Conservation (phyloP, 2,888 invertebrate species). For the Plusia festucae region DNA sequence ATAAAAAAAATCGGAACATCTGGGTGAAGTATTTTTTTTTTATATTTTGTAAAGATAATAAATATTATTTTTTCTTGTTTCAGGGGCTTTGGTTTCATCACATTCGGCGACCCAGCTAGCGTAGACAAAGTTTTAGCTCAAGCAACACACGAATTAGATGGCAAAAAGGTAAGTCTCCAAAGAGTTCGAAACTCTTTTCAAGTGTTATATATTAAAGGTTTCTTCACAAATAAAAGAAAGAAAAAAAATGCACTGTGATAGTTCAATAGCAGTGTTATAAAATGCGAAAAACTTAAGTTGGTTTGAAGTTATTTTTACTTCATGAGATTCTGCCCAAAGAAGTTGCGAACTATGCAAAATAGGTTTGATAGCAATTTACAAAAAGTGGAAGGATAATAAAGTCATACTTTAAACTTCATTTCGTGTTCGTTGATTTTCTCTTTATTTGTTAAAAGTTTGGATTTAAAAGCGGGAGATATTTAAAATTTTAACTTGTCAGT, state of each 20-base stretch:
- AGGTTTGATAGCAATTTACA: constrained; percentile 52
- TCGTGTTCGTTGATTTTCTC: constrained; percentile 25
- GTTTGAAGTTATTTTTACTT: constrained; percentile 52
- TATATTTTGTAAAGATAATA: neutral
- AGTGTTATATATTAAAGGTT: constrained; percentile 28
- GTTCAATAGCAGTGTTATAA: constrained; percentile 54
- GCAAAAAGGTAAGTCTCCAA: constrained; percentile 96
- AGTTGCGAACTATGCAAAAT: constrained; percentile 55
- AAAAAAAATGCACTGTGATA: constrained; percentile 35
- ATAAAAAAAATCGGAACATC: too few species aligned
- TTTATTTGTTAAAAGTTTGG: constrained; percentile 27
- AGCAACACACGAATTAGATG: constrained; percentile 99
- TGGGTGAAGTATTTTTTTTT: too few species aligned
- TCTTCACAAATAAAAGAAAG: constrained; percentile 15
- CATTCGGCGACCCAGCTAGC: constrained; percentile 99
- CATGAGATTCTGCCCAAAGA: constrained; percentile 52
- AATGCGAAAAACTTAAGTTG: constrained; percentile 47
- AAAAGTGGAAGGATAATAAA: constrained; percentile 47
- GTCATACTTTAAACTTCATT: constrained; percentile 44
- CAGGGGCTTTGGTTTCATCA: constrained; percentile 99
- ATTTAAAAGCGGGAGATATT: constrained; percentile 7
- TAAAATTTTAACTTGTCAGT: neutral
- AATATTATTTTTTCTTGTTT: constrained; percentile 69
- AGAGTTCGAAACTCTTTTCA: constrained; percentile 14
- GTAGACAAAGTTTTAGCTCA: constrained; percentile 99